Evolutionary conservation across 2,113 vertebrate species (phyloP), one percentile per base, ranked within the genome.

Genomic region (Emydura subglobosa): DNA sequence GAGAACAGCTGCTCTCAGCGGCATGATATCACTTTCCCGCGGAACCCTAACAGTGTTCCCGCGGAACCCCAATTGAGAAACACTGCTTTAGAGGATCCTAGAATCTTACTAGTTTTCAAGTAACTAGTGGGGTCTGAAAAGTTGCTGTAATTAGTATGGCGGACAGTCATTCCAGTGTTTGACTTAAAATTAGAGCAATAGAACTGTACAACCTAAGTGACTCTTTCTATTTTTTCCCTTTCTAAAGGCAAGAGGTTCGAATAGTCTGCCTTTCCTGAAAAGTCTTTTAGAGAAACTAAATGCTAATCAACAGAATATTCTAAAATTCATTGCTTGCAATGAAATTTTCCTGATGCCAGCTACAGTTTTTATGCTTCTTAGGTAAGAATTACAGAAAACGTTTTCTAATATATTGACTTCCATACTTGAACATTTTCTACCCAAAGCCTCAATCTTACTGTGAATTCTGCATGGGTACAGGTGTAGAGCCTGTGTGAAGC

Each of bases 341-440:
- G 99, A 99, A 98, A 99, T 99, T 90, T 99, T 99, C 96, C 97
- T 99, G 97, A 99, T 99, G 99, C 99, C 99, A 65, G 99, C 99
- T 86, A 99, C 99, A 21, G 98, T 99, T 94, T 99, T 99, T 96
- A 99, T 99, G 99, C 99, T 99, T 22, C 99, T 99, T 98, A 99
- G 99, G 99, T 99, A 98, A 97, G 98, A 96, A 92, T 91, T 88
- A 61, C 54, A 6, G 65, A 88, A 81, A 83, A 22, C 91, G 51
- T 76, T 90, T 24, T 51, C n/a, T 78, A 34, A 14, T 59, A 57
- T 44, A 14, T 72, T 72, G 10, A 72, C 44, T 91, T 83, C 72
- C 82, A 34, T 83, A 81, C 59, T 87, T 16, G 16, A n/a, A 90
- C 65, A 31, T 14, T 59, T 92, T 16, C 10, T 85, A n/a, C 11